Conservation (phyloP, 2,888 invertebrate species). For the Malthinus flaveolus region DNA sequence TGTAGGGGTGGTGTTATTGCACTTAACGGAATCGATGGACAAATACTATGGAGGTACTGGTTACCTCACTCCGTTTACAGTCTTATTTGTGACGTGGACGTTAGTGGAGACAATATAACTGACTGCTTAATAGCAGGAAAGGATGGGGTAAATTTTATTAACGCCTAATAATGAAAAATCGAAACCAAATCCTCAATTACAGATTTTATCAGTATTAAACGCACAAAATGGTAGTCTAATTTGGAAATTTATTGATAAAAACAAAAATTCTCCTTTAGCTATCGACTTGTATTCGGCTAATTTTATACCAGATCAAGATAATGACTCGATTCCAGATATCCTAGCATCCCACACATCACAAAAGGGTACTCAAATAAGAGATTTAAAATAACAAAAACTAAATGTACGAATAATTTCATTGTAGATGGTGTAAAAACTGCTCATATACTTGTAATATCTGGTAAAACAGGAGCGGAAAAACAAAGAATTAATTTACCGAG, state of each 20-base stretch:
- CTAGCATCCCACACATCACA: constrained; percentile 68
- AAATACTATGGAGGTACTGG: constrained; percentile 75
- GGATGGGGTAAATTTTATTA: constrained; percentile 62
- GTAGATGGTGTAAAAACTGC: constrained; percentile 57
- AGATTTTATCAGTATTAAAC: constrained; percentile 67
- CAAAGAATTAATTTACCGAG: constrained; percentile 66
- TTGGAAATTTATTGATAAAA: constrained; percentile 64
- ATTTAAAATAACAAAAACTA: no score
- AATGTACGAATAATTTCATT: constrained; percentile 30
- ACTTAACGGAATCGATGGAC: constrained; percentile 72
- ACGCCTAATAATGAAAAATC: not conserved
- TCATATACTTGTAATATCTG: constrained; percentile 70
- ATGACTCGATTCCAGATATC: constrained; percentile 71
- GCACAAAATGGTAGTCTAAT: constrained; percentile 67
- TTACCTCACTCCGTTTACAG: constrained; percentile 73
- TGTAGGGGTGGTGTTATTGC: constrained; percentile 79
- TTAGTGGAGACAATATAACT: constrained; percentile 67
- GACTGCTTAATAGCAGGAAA: constrained; percentile 77
- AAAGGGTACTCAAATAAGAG: constrained; percentile 44
- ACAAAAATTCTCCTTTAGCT: constrained; percentile 51
- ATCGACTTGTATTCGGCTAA: constrained; percentile 72
- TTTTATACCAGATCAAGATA: constrained; percentile 69
- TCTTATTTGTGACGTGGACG: constrained; percentile 71
- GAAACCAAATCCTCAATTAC: constrained; percentile 25
- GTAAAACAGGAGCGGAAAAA: constrained; percentile 67